These are phyloP conservation scores for Smutsia temminckii DNA, from an alignment of 2,797 vertebrate species.

Conservation along the genomic window DNA sequence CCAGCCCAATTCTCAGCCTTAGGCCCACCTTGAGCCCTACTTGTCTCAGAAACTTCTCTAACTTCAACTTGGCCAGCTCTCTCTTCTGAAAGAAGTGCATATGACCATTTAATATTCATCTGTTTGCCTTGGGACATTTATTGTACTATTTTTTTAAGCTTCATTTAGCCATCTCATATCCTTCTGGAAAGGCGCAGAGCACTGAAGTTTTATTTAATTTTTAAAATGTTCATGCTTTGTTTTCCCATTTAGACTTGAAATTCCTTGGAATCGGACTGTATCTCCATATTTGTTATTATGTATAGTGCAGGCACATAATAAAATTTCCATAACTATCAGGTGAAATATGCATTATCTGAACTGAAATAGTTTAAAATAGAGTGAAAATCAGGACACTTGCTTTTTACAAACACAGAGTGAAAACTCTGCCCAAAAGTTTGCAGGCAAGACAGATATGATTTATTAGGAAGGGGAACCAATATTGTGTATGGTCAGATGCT, in stretches of 20 bases:
- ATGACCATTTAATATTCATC: background rate
- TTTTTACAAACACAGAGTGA: constrained; percentile 23
- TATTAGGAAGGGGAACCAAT: background rate
- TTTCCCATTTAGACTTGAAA: constrained; percentile 24
- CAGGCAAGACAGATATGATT: constrained; percentile 10
- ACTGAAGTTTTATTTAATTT: background rate
- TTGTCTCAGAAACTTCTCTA: constrained; percentile 41
- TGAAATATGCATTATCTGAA: constrained; percentile 10
- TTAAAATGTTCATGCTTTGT: constrained; percentile 17
- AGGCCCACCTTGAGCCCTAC: background rate
- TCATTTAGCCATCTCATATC: background rate
- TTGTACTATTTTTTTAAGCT: background rate
- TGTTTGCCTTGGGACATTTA: background rate
- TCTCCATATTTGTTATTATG: background rate
- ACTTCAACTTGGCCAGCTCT: background rate
- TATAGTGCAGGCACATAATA: background rate
- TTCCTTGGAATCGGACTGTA: background rate
- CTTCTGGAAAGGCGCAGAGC: background rate
- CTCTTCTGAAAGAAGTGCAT: background rate
- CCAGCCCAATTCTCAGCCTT: background rate
- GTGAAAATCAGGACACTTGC: background rate
- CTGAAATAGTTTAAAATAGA: constrained; percentile 10
- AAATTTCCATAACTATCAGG: constrained; percentile 20
- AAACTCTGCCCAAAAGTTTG: background rate
- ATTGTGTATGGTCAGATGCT: background rate